These are phyloP conservation scores for Baronia brevicornis DNA, from an alignment of 2,888 invertebrate species.

Conservation along the genomic window DNA sequence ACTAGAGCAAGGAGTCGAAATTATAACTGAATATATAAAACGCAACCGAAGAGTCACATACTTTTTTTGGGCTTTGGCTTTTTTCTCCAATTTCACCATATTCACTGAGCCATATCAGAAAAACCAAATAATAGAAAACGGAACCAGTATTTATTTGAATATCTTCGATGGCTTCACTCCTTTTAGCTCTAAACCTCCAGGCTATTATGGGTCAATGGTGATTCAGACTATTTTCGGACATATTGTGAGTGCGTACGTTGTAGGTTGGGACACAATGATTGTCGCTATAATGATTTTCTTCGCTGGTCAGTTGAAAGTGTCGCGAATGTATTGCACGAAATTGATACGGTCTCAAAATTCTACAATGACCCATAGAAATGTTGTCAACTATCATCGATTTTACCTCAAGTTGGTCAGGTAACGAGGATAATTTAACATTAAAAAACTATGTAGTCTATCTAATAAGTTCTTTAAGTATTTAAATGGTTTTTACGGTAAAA, in stretches of 20 bases:
- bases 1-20: conserved; percentile 21
- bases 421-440: conserved; percentile 17
- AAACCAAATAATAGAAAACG: conserved; percentile 34
- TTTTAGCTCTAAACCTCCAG: conserved; percentile 37
- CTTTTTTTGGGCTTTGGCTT: conserved; percentile 40
- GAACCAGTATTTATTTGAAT: conserved; percentile 36
- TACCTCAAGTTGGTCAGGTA: conserved; percentile 34
- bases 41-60: conserved; percentile 39
- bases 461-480: too few relatives aligned
- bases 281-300: conserved; percentile 51
- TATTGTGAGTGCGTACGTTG: conserved; percentile 38
- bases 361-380: conserved; percentile 32
- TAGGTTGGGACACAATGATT: conserved; percentile 47
- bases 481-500: too few relatives aligned
- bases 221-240: conserved; percentile 42
- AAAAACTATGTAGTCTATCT: conserved; percentile 9
- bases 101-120: conserved; percentile 45
- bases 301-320: conserved; percentile 45
- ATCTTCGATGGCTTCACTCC: conserved; percentile 47
- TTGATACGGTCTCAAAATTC: conserved; percentile 23
- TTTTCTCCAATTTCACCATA: conserved; percentile 39
- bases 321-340: conserved; percentile 30
- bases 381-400: conserved; percentile 39
- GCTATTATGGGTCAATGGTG: conserved; percentile 42
- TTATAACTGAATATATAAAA: conserved; percentile 34